A percentile compares a stretch with the other conserved stretches of the same genome.
Conservation (phyloP, 2,888 invertebrate genomes). For the Sinotaia quadrata region DNA sequence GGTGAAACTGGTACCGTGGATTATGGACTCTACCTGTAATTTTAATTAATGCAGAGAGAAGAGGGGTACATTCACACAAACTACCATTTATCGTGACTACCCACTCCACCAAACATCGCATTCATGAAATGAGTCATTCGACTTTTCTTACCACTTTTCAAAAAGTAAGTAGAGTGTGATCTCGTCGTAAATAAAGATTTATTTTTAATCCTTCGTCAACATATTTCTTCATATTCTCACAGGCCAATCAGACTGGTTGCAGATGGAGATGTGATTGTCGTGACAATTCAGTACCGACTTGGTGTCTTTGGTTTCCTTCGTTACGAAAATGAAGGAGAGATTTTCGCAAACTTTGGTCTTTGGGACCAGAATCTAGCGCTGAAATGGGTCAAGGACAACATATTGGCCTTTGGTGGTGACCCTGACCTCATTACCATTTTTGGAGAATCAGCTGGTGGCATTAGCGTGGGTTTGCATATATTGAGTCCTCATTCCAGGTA, state of each 20-base stretch:
- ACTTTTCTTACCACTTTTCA: no score
- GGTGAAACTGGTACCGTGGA: no score
- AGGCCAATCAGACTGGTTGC: conserved; percentile 1
- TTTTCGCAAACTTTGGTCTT: conserved; percentile 18
- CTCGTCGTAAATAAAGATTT: no score
- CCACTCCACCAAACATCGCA: no score
- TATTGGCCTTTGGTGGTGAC: conserved; percentile 29
- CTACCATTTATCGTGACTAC: not conserved
- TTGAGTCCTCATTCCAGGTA: conserved; percentile 1
- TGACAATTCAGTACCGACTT: conserved; percentile 28
- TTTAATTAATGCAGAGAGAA: no score
- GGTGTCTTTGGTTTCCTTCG: conserved; percentile 26
- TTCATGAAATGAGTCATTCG: no score
- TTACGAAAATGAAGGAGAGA: conserved; percentile 16
- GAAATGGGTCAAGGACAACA: conserved; percentile 25
- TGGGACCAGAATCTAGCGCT: conserved; percentile 25
- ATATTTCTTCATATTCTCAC: not conserved
- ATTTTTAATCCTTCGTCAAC: no score
- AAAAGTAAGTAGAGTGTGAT: no score
- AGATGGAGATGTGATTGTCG: conserved; percentile 24
- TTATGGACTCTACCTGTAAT: no score
- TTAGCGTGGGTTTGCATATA: conserved; percentile 19
- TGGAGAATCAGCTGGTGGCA: conserved; percentile 19
- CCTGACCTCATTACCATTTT: conserved; percentile 14
- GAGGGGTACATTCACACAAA: not conserved